Evolutionary conservation across 1,140 invertebrate genomes (phyloP).

Genomic region (Drosophila malerkotliana): DNA sequence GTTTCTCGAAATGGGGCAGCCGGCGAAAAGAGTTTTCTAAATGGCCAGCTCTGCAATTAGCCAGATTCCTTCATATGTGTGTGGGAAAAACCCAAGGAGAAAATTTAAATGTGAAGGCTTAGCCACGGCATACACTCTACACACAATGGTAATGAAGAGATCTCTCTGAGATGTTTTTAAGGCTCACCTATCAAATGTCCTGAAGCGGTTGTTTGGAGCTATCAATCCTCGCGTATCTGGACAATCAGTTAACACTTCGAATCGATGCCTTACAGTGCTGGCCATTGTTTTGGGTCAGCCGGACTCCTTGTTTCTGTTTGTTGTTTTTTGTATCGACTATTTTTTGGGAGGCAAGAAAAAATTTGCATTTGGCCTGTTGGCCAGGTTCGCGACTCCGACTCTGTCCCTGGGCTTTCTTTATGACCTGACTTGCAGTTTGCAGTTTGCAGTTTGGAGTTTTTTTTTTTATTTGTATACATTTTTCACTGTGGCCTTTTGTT

Average conservation of each 20-base stretch:
- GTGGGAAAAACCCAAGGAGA: constrained; percentile 21
- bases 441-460: constrained; percentile 46
- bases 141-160: constrained; percentile 39
- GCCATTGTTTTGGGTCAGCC: constrained; percentile 53
- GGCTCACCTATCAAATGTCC: constrained; percentile 20
- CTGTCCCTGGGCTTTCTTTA: constrained; percentile 73
- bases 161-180: neutral
- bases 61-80: constrained; percentile 15
- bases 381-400: constrained; percentile 57
- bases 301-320: constrained; percentile 7
- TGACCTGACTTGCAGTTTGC: constrained; percentile 59
- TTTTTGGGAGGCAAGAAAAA: constrained; percentile 16
- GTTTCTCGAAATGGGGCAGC: constrained; percentile 61
- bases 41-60: constrained; percentile 31
- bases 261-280: constrained; percentile 29
- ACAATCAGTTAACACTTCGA: constrained; percentile 49
- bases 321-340: constrained; percentile 11
- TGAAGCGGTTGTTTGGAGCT: constrained; percentile 27
- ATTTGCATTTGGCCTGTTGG: constrained; percentile 75
- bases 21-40: constrained; percentile 11
- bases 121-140: neutral
- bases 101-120: neutral
- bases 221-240: constrained; percentile 44
- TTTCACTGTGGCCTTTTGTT: constrained; percentile 68
- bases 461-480: constrained; percentile 41